Percentiles rank a stretch among this genome's conserved stretches.
These are phyloP conservation scores for Leptosomus discolor DNA, from an alignment of 2,113 vertebrate species.

Conservation along the genomic window DNA sequence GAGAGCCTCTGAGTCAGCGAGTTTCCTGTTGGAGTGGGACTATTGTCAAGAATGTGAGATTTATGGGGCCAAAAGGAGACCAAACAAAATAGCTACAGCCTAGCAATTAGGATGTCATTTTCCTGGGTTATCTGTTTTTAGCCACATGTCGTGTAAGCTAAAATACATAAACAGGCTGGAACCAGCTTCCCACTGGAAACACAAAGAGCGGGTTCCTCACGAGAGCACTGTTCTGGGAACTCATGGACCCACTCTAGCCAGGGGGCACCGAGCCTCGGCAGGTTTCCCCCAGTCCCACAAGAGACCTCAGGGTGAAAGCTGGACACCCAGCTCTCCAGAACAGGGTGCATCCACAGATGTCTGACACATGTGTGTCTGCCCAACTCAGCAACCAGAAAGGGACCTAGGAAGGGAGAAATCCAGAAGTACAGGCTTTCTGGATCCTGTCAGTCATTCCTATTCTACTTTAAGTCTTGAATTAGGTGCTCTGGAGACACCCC, in stretches of 20 bases:
- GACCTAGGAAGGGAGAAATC: background rate
- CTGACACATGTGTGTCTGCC: accelerated
- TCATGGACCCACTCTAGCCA: accelerated
- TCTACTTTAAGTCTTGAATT: background rate
- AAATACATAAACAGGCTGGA: background rate
- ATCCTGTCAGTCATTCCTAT: background rate
- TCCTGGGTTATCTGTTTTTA: conserved; percentile 1
- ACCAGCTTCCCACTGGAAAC: background rate
- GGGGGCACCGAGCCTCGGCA: accelerated
- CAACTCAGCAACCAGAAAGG: background rate
- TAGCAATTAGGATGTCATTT: background rate
- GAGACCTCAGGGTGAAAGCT: background rate
- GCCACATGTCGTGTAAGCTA: background rate
- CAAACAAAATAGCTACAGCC: background rate
- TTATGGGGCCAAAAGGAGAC: background rate
- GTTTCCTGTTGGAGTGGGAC: background rate
- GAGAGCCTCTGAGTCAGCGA: background rate
- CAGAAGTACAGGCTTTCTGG: background rate
- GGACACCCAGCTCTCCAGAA: background rate
- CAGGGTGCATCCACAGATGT: background rate
- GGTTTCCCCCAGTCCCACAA: background rate
- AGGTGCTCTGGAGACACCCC: background rate
- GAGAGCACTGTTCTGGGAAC: background rate
- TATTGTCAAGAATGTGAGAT: background rate
- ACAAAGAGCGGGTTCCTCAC: accelerated